Conservation (phyloP, 2,797 vertebrate species). For the Dicrostonyx torquatus region DNA sequence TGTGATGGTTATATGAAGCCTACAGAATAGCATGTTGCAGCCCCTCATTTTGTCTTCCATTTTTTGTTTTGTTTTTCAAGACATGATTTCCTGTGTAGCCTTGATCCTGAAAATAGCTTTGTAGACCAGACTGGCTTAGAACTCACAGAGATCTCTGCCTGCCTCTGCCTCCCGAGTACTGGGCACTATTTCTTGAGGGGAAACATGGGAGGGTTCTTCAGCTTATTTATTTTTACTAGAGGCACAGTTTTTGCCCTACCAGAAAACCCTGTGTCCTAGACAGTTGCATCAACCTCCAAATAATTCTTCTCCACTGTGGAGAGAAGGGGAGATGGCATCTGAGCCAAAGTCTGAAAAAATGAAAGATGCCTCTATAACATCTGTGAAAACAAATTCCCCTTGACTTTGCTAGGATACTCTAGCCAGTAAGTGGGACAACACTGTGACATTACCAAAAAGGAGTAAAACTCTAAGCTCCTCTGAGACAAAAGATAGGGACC, state of each 20-base stretch:
- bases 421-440: background rate
- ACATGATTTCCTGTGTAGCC: background rate
- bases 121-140: background rate
- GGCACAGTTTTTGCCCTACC: background rate
- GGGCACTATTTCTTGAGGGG: background rate
- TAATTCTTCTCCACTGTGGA: background rate
- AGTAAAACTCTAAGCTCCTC: background rate
- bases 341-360: background rate
- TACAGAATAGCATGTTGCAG: background rate
- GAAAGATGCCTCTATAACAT: background rate
- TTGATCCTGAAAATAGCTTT: background rate
- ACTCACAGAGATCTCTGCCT: background rate
- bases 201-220: background rate
- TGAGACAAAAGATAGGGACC: background rate
- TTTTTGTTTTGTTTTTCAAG: background rate
- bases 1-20: background rate
- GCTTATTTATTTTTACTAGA: background rate
- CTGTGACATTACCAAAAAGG: background rate
- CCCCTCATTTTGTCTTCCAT: background rate
- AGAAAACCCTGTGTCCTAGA: background rate
- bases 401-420: background rate
- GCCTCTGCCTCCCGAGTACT: background rate
- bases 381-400: background rate
- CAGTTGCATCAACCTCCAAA: background rate
- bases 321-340: background rate